Conservation (phyloP, 2,113 vertebrate species). For the Rhabdomys dilectus region DNA sequence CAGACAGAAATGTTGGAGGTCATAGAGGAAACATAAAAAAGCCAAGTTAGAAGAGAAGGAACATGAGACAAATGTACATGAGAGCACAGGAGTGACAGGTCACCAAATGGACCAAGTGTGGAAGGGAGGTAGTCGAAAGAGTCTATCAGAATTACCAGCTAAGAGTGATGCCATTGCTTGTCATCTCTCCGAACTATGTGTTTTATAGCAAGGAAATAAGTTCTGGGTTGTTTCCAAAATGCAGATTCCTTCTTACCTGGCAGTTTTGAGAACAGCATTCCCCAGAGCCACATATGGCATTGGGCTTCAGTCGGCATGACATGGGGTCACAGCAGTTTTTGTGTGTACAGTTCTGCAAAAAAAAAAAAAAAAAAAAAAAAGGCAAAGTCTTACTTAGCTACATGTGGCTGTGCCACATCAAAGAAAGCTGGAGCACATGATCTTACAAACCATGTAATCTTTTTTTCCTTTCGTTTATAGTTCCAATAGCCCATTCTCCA, state of each 20-base stretch:
- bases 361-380: slow-evolving; percentile 57
- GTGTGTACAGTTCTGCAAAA: slow-evolving; percentile 72
- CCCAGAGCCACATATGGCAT: slow-evolving; percentile 29
- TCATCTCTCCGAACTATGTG: background rate
- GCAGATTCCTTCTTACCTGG: slow-evolving; percentile 40
- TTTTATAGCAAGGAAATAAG: slow-evolving; percentile 16
- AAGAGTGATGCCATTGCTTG: background rate
- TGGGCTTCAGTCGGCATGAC: background rate
- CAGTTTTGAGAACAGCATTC: slow-evolving; percentile 44
- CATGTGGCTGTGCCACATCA: background rate
- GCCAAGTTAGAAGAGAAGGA: background rate
- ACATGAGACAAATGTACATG: background rate
- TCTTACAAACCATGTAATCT: background rate
- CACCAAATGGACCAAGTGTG: background rate
- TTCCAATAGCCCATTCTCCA: background rate
- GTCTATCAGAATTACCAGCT: background rate
- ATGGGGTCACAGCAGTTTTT: slow-evolving; percentile 50
- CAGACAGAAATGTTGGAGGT: background rate
- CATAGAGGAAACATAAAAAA: background rate
- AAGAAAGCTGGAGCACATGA: background rate
- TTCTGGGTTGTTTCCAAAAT: background rate
- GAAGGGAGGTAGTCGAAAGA: background rate
- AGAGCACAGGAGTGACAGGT: background rate
- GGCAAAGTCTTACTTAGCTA: background rate
- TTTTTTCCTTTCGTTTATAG: background rate